Percentiles rank a stretch among this genome's conserved stretches.
These are phyloP conservation scores for Todus mexicanus DNA, from an alignment of 2,797 vertebrate species.

Conservation along the genomic window DNA sequence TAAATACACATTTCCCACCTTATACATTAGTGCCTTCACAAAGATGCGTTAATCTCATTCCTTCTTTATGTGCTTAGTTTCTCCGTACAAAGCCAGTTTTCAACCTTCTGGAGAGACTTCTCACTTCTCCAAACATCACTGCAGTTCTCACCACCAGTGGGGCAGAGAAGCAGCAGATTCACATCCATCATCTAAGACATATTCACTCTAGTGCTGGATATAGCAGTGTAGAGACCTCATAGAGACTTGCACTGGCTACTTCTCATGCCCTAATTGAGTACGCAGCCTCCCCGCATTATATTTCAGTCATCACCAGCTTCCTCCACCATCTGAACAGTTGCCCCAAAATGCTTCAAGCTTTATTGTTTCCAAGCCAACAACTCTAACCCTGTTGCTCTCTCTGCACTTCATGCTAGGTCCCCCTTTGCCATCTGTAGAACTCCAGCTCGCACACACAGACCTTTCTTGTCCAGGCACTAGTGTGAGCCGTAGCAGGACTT, in stretches of 20 bases:
- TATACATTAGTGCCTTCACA: not conserved
- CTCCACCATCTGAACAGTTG: not conserved
- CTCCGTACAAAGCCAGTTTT: not conserved
- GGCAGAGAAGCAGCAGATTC: not conserved
- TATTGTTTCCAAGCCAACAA: not conserved
- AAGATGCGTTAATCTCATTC: not conserved
- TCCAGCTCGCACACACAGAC: not conserved
- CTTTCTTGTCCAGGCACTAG: not conserved
- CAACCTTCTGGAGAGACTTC: not conserved
- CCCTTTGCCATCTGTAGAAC: not conserved
- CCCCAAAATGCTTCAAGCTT: not conserved
- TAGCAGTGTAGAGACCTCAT: fast-evolving
- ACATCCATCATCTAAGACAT: not conserved
- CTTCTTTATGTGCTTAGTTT: not conserved
- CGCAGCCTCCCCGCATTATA: not conserved
- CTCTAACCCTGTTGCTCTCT: not conserved
- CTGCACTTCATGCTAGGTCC: not conserved
- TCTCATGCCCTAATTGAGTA: not conserved
- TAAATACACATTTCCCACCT: not conserved
- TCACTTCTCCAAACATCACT: not conserved
- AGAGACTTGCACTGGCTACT: not conserved
- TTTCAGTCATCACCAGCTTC: not conserved
- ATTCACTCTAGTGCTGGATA: not conserved
- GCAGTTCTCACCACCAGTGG: not conserved
- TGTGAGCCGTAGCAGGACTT: not conserved